Evolutionary conservation across 2,797 vertebrate species (phyloP).

Genomic region (Danionella dracula): DNA sequence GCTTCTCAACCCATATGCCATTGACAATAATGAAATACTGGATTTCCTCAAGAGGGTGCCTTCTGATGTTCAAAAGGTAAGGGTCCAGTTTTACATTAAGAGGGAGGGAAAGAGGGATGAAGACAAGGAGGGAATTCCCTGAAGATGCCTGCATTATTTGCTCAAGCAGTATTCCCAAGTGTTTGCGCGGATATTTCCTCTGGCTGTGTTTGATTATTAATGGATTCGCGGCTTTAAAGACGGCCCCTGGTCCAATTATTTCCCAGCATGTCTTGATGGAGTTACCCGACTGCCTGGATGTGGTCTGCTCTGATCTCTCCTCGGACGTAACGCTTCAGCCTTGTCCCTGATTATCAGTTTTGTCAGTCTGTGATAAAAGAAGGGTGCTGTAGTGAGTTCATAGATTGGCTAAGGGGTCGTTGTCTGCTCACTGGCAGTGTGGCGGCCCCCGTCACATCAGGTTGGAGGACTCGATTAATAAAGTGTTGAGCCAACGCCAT

Average conservation of each 20-base stretch:
- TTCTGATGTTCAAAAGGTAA: slow-evolving; percentile 97
- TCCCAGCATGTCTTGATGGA: slow-evolving; percentile 53
- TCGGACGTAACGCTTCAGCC: slow-evolving; percentile 50
- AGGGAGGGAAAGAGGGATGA: not conserved
- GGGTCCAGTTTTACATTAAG: slow-evolving; percentile 65
- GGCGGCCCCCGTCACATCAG: slow-evolving; percentile 61
- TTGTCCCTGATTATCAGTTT: slow-evolving; percentile 61
- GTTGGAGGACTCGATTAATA: slow-evolving; percentile 66
- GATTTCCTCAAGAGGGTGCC: slow-evolving; percentile 98
- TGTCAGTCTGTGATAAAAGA: slow-evolving; percentile 52
- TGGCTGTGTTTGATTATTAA: slow-evolving; percentile 78
- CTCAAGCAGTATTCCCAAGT: slow-evolving; percentile 69
- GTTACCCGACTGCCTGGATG: slow-evolving; percentile 44
- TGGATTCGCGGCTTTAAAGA: slow-evolving; percentile 65
- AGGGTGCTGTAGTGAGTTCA: slow-evolving; percentile 44
- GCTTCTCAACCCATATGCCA: slow-evolving; percentile 86
- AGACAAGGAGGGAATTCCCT: slow-evolving; percentile 61
- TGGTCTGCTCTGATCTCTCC: slow-evolving; percentile 57
- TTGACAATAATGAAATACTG: slow-evolving; percentile 90
- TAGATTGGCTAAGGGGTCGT: slow-evolving; percentile 56
- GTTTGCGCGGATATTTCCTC: slow-evolving; percentile 63
- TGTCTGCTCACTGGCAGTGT: slow-evolving; percentile 54
- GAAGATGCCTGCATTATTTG: slow-evolving; percentile 69
- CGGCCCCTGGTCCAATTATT: slow-evolving; percentile 66
- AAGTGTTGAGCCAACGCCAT: slow-evolving; percentile 56